These are phyloP conservation scores for Euzophera pinguis DNA, from an alignment of 2,888 invertebrate species.

Conservation along the genomic window DNA sequence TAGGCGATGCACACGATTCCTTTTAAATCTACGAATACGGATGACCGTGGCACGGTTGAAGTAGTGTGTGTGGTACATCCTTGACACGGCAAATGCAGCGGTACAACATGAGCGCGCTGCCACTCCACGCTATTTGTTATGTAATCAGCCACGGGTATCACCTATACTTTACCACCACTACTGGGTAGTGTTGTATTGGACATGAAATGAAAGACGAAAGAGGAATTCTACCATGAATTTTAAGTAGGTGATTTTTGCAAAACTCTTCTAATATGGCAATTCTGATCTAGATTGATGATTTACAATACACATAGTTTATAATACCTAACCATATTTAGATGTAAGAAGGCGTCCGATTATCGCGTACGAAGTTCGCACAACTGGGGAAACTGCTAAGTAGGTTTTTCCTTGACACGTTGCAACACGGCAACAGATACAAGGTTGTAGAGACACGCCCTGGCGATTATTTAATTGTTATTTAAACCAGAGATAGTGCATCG, in stretches of 20 bases:
- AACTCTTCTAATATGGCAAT: too few relatives aligned
- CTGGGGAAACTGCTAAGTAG: conserved; percentile 73
- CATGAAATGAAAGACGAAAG: too few relatives aligned
- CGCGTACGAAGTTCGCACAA: conserved; percentile 35
- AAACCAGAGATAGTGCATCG: conserved; percentile 58
- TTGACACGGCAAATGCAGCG: conserved; percentile 55
- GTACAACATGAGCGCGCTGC: conserved; percentile 36
- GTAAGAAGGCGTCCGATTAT: conserved; percentile 17
- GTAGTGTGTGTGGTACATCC: conserved; percentile 56
- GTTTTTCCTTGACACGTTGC: conserved; percentile 78
- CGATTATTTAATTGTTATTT: conserved; percentile 77
- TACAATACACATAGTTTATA: too few relatives aligned
- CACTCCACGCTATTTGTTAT: conserved; percentile 46
- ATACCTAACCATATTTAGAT: too few relatives aligned
- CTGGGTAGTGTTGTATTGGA: too few relatives aligned
- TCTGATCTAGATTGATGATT: too few relatives aligned
- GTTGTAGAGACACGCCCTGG: conserved; percentile 74
- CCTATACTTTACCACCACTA: too few relatives aligned
- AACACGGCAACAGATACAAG: conserved; percentile 74
- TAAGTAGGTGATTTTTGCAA: neutral
- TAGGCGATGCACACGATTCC: too few relatives aligned
- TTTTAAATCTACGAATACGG: conserved; percentile 26
- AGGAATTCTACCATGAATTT: too few relatives aligned
- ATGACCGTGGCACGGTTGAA: conserved; percentile 57
- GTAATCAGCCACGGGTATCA: conserved; percentile 53